Conservation (phyloP, 2,888 invertebrate genomes). For the Erynnis tages region DNA sequence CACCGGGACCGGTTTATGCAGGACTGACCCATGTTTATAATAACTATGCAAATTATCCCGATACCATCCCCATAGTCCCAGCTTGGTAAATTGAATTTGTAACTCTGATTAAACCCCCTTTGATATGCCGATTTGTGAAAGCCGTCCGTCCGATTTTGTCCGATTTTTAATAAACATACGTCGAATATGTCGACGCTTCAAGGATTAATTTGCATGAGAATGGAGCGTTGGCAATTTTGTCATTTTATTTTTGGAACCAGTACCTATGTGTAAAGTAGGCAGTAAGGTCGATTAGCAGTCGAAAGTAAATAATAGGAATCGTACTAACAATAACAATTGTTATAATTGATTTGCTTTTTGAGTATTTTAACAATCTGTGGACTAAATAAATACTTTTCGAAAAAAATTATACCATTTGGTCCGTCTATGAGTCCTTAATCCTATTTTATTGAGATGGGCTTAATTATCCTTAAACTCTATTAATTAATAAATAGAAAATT, state of each 20-base stretch:
- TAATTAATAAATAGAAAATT: no score
- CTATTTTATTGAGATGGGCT: no score
- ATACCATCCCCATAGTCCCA: conserved; percentile 66
- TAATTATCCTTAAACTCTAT: no score
- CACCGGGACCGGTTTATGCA: conserved; percentile 69
- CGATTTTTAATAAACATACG: conserved; percentile 39
- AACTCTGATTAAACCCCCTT: conserved; percentile 74
- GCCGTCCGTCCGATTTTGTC: conserved; percentile 32
- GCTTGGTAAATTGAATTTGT: conserved; percentile 75
- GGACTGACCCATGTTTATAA: conserved; percentile 78
- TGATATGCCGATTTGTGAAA: conserved; percentile 55
- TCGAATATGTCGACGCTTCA: conserved; percentile 1
- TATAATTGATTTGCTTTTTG: no score
- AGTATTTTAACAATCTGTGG: no score
- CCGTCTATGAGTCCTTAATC: no score
- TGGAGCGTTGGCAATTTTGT: background rate
- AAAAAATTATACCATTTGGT: no score
- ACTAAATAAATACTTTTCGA: no score
- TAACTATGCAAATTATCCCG: conserved; percentile 79
- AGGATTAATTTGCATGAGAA: conserved; percentile 24
- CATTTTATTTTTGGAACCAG: background rate
- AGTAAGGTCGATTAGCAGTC: no score
- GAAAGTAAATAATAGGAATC: no score
- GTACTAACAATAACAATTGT: no score
- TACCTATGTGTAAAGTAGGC: no score